Evolutionary conservation across 2,888 invertebrate species (phyloP).

Genomic region (Smittia sp.): DNA sequence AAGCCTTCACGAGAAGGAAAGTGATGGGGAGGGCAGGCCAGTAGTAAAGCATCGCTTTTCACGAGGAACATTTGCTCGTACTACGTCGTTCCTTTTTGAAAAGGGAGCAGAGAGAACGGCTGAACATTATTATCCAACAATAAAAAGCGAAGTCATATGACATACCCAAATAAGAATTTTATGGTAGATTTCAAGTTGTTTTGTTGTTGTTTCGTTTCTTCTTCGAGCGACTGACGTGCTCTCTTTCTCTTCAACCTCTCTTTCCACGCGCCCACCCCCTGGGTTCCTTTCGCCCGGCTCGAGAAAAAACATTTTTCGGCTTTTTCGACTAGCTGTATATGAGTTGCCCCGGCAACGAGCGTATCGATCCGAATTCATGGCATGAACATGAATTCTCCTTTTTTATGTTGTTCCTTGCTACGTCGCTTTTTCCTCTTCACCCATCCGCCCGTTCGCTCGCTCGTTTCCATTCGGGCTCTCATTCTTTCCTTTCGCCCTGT

Average conservation of each 20-base stretch:
- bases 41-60: not conserved
- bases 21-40: not conserved
- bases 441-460: not conserved
- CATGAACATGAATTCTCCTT: slow-evolving; percentile 22
- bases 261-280: not conserved
- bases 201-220: slow-evolving; percentile 32
- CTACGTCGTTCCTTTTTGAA: not conserved
- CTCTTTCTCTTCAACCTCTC: not conserved
- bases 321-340: slow-evolving; percentile 11
- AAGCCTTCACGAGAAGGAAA: not conserved
- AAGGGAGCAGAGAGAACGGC: not conserved
- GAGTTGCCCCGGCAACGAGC: slow-evolving; percentile 26
- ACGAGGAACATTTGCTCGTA: not conserved
- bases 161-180: slow-evolving; percentile 36
- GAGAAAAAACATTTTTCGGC: slow-evolving; percentile 27
- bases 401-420: slow-evolving; percentile 9
- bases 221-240: not conserved
- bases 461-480: not conserved
- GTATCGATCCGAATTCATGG: slow-evolving; percentile 37
- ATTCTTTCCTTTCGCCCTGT: not conserved
- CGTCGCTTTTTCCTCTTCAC: not conserved
- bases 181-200: slow-evolving; percentile 27
- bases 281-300: not conserved
- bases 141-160: slow-evolving; percentile 38
- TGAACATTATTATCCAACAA: slow-evolving; percentile 17